phyloP scores from a whole-genome alignment of 2,888 invertebrate genomes.

The Thecophora atra region DNA sequence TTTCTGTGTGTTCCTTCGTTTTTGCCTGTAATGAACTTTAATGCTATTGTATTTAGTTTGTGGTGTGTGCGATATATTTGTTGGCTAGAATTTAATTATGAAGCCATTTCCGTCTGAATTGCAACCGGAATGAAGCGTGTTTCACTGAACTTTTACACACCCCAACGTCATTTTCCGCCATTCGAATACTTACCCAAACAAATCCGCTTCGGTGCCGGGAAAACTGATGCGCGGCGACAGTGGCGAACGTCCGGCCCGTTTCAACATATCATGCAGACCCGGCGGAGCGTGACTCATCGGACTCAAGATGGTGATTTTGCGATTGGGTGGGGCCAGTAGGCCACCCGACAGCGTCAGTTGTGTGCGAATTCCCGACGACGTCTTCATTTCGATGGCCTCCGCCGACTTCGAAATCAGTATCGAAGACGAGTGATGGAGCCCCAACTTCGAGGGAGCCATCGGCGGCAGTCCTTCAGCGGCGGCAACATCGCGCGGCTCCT shows the following conservation, averaged over 20 bases:
- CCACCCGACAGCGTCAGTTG: conserved; percentile 65
- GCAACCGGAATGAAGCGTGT: no score
- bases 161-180: neutral
- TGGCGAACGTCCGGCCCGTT: conserved; percentile 63
- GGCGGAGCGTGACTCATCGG: conserved; percentile 75
- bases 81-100: no score
- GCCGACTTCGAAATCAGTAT: conserved; percentile 66
- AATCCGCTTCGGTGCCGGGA: conserved; percentile 64
- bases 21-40: no score
- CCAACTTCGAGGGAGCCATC: conserved; percentile 55
- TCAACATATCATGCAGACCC: conserved; percentile 69
- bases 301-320: conserved; percentile 80
- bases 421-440: conserved; percentile 64
- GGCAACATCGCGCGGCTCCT: conserved; percentile 52
- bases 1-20: no score
- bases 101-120: no score
- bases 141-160: neutral
- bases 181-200: conserved; percentile 62
- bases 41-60: no score
- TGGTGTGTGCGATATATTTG: no score
- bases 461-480: conserved; percentile 42
- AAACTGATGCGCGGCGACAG: conserved; percentile 65
- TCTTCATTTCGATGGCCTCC: conserved; percentile 65
- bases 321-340: conserved; percentile 64
- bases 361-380: conserved; percentile 61